Evolutionary conservation across 2,797 vertebrate genomes (phyloP).

Genomic region (Melanotaenia trifasciata): DNA sequence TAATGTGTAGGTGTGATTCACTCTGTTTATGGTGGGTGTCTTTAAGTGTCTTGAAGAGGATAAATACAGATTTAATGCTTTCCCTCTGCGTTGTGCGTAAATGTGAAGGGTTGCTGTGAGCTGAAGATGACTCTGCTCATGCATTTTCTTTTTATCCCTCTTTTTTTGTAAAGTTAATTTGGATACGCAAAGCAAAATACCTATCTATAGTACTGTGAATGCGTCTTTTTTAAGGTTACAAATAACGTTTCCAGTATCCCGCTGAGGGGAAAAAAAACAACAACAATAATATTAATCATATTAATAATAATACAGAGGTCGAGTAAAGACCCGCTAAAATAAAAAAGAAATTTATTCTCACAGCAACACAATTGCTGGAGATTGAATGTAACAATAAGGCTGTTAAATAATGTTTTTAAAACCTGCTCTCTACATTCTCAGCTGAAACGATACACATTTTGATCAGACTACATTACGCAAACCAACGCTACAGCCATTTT

Average conservation of each 20-base stretch:
- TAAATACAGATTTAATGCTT: slow-evolving; percentile 53
- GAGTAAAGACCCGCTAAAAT: no score
- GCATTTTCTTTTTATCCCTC: slow-evolving; percentile 3
- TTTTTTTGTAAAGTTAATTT: not conserved
- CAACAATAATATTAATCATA: no score
- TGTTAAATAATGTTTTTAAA: no score
- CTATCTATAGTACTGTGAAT: not conserved
- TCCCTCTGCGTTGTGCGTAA: slow-evolving; percentile 28
- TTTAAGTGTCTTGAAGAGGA: slow-evolving; percentile 55
- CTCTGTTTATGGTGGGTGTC: slow-evolving; percentile 63
- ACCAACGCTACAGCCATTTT: no score
- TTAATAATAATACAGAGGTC: not conserved
- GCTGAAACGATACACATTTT: no score
- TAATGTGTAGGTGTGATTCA: slow-evolving; percentile 62
- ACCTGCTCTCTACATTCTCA: no score
- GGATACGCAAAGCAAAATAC: not conserved
- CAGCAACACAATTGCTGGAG: not conserved
- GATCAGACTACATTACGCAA: no score
- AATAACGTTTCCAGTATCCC: not conserved
- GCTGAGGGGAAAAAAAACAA: not conserved
- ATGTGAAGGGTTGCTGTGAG: slow-evolving; percentile 12
- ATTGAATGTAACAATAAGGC: no score
- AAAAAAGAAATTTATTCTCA: no score
- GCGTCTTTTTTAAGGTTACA: not conserved
- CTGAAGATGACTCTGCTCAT: slow-evolving; percentile 30